phyloP scores from a whole-genome alignment of 1,140 invertebrate species.

The Geopemphigus sp. region DNA sequence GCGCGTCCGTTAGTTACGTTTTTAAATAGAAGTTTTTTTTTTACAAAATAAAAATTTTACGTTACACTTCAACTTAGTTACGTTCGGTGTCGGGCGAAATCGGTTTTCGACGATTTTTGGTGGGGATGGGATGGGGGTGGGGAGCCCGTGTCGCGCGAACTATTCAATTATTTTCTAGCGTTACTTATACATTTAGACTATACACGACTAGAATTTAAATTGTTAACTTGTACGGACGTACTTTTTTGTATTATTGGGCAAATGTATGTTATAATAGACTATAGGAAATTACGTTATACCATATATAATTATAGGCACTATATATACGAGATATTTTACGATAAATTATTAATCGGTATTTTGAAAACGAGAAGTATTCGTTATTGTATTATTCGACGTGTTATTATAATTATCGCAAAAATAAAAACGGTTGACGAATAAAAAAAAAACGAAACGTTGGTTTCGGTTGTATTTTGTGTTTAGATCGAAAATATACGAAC shows the following conservation, averaged over 20 bases:
- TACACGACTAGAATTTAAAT: background rate
- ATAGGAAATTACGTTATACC: background rate
- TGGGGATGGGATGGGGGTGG: no score
- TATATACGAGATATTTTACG: background rate
- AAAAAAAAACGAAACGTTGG: background rate
- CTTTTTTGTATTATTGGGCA: background rate
- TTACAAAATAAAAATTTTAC: no score
- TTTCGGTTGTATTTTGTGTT: background rate
- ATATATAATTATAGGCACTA: background rate
- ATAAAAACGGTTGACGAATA: background rate
- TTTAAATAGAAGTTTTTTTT: no score
- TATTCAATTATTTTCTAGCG: conserved; percentile 9
- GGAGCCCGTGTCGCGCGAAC: no score
- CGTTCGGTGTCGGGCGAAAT: background rate
- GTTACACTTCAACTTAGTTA: background rate
- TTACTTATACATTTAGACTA: conserved; percentile 3
- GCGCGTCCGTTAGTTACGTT: no score
- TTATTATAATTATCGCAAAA: background rate
- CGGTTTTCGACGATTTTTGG: no score
- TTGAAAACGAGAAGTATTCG: background rate
- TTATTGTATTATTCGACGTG: background rate
- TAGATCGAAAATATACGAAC: no score
- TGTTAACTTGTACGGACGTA: background rate
- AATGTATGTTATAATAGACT: background rate
- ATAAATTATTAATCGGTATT: conserved; percentile 1